Conservation (phyloP, 2,113 vertebrate species). For the Aegithalos caudatus region DNA sequence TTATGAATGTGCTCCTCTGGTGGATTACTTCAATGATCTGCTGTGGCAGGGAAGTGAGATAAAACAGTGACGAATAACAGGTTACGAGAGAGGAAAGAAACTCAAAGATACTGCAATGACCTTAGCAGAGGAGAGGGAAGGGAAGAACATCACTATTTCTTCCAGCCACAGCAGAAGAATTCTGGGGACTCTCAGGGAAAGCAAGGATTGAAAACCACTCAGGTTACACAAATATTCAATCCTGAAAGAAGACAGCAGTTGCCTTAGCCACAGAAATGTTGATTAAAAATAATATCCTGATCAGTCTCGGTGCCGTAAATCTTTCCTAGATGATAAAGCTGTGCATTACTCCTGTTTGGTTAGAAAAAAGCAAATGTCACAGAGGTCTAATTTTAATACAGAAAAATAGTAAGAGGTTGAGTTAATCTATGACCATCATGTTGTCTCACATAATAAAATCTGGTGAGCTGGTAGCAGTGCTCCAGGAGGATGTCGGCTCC, state of each 20-base stretch:
- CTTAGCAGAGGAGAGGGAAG: neutral
- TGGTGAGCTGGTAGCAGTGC: neutral
- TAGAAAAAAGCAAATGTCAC: conserved; percentile 9
- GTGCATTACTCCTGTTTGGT: neutral
- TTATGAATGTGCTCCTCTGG: neutral
- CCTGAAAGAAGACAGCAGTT: neutral
- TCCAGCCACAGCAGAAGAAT: neutral
- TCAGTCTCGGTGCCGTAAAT: neutral
- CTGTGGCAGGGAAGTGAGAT: neutral
- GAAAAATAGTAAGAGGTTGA: neutral
- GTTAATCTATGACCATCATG: neutral
- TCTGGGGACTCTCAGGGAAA: neutral
- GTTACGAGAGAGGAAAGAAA: neutral
- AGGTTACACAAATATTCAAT: neutral
- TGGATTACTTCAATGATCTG: neutral
- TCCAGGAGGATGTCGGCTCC: neutral
- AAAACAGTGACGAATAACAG: neutral
- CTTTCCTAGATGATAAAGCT: neutral
- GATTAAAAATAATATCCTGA: conserved; percentile 8
- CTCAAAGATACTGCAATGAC: neutral
- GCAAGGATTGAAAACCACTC: neutral
- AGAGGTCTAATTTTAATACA: neutral
- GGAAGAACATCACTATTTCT: neutral
- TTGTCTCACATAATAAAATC: neutral
- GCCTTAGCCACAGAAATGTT: neutral